These are phyloP conservation scores for Pseudonaja textilis DNA, from an alignment of 2,113 vertebrate genomes.

Conservation along the genomic window DNA sequence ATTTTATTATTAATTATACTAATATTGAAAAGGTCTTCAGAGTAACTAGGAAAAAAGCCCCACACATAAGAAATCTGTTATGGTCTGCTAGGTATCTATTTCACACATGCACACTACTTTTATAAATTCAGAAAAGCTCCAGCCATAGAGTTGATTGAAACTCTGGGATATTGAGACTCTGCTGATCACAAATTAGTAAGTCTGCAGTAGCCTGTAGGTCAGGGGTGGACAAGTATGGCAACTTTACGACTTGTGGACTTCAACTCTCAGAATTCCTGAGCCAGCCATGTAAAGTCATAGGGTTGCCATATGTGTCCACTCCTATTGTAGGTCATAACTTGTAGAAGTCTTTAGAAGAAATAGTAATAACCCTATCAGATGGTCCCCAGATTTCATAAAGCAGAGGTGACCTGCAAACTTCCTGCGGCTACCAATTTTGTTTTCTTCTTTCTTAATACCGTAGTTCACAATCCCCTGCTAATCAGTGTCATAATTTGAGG, in stretches of 20 bases:
- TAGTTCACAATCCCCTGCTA: neutral
- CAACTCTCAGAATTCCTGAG: neutral
- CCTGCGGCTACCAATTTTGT: neutral
- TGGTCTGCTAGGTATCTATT: neutral
- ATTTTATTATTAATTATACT: neutral
- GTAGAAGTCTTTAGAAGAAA: neutral
- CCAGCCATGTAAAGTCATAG: neutral
- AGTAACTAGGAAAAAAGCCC: neutral
- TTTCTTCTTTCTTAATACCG: neutral
- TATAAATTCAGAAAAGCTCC: neutral
- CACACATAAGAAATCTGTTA: neutral
- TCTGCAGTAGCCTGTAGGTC: neutral
- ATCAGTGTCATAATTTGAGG: neutral
- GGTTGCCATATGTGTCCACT: neutral
- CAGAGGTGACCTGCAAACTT: neutral
- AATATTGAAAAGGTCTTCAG: no score
- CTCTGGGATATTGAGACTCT: neutral
- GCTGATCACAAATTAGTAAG: neutral
- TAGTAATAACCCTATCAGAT: neutral
- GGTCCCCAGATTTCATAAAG: neutral
- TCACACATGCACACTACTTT: neutral
- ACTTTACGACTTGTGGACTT: neutral
- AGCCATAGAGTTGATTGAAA: neutral
- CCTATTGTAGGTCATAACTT: neutral
- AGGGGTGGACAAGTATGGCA: neutral